A percentile compares a stretch with the other conserved stretches of the same genome.
Evolutionary conservation across 2,113 vertebrate genomes (phyloP).

Genomic region (Rissa tridactyla): DNA sequence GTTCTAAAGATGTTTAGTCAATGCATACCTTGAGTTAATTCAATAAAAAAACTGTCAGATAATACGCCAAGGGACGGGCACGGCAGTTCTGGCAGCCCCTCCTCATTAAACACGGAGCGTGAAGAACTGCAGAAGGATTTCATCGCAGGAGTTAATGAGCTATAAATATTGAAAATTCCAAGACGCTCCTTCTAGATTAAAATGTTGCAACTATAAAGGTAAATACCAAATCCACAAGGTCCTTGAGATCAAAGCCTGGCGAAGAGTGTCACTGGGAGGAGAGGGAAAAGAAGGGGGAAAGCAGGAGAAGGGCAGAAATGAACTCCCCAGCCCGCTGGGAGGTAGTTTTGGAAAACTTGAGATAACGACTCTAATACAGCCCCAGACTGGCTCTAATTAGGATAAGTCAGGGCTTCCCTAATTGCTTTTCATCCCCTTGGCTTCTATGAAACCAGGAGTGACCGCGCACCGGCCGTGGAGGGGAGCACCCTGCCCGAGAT

Average conservation of each 20-base stretch:
- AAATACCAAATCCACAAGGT: neutral
- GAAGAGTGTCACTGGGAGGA: neutral
- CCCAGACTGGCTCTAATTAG: neutral
- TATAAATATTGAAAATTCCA: neutral
- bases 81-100: neutral
- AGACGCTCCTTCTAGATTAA: neutral
- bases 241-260: neutral
- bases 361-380: neutral
- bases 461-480: neutral
- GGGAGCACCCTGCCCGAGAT: fast-evolving
- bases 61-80: neutral
- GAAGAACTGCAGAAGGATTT: neutral
- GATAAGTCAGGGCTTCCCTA: neutral
- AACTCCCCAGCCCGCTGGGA: neutral
- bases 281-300: neutral
- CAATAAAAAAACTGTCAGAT: neutral
- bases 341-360: neutral
- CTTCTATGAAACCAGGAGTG: neutral
- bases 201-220: neutral
- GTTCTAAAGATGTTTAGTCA: constrained; percentile 14
- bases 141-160: neutral
- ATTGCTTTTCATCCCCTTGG: neutral
- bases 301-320: neutral
- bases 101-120: neutral
- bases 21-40: constrained; percentile 40